These are phyloP conservation scores for Monopis laevigella DNA, from an alignment of 2,888 invertebrate species.

Conservation along the genomic window DNA sequence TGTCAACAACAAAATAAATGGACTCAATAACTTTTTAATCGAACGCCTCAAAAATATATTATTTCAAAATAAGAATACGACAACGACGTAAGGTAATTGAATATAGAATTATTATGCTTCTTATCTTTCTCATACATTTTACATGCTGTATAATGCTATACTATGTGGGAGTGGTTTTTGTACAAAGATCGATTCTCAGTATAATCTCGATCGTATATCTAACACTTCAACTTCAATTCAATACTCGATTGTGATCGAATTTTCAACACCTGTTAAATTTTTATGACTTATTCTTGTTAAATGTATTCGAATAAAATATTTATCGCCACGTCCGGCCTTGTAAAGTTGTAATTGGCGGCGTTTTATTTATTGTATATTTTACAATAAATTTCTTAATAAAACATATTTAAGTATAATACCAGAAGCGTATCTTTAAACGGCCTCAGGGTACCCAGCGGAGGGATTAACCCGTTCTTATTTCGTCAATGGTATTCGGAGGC, in stretches of 20 bases:
- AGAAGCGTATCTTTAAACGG: not conserved
- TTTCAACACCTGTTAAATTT: not conserved
- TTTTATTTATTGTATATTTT: constrained; percentile 1
- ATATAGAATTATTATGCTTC: constrained; percentile 28
- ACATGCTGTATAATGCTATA: constrained; percentile 4
- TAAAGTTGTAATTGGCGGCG: not conserved
- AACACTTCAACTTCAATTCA: not conserved
- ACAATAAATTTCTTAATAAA: not conserved
- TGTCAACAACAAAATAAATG: too few relatives aligned
- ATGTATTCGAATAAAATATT: constrained; percentile 2
- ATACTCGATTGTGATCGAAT: not conserved
- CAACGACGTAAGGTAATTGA: constrained; percentile 32
- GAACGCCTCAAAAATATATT: not conserved
- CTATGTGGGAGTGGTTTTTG: constrained; percentile 4
- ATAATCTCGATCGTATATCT: not conserved
- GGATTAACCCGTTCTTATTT: too few relatives aligned
- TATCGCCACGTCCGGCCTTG: not conserved
- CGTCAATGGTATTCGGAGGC: too few relatives aligned
- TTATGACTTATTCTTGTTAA: not conserved
- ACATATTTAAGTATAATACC: not conserved
- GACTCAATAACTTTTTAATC: too few relatives aligned
- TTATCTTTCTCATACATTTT: constrained; percentile 22
- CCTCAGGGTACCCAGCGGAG: too few relatives aligned
- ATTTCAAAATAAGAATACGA: not conserved
- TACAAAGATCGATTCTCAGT: not conserved